phyloP scores from a whole-genome alignment of 2,797 vertebrate genomes.

The Callimico goeldii region DNA sequence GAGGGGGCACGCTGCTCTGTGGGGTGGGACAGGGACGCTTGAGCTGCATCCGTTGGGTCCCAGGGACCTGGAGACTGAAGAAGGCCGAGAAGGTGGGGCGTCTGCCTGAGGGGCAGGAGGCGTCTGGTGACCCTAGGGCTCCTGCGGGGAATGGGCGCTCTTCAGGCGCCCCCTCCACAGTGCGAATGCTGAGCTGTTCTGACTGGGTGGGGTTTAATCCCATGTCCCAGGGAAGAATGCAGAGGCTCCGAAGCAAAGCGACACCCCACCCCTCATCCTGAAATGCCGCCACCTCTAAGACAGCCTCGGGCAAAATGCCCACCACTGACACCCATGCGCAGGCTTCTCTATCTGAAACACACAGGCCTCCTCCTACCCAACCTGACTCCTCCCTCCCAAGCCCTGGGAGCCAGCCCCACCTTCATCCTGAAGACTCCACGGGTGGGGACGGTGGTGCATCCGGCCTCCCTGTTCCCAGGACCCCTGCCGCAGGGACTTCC shows the following conservation, averaged over 20 bases:
- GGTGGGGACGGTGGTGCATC: background rate
- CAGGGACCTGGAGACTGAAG: background rate
- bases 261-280: background rate
- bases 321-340: background rate
- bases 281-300: background rate
- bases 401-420: background rate
- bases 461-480: background rate
- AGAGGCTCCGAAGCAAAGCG: background rate
- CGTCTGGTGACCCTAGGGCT: background rate
- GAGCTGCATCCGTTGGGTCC: background rate
- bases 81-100: background rate
- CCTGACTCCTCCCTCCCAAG: rapidly evolving
- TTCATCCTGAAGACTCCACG: no score
- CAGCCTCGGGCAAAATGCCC: background rate
- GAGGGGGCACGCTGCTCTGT: no score
- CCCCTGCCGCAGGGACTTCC: background rate
- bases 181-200: rapidly evolving
- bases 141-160: background rate
- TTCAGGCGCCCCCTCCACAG: rapidly evolving
- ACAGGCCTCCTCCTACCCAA: background rate
- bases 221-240: no score
- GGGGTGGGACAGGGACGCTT: rapidly evolving
- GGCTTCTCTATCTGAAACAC: background rate
- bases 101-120: background rate
- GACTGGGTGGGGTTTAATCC: no score